Conservation (phyloP, 2,113 vertebrate genomes). For the Cacatua alba region DNA sequence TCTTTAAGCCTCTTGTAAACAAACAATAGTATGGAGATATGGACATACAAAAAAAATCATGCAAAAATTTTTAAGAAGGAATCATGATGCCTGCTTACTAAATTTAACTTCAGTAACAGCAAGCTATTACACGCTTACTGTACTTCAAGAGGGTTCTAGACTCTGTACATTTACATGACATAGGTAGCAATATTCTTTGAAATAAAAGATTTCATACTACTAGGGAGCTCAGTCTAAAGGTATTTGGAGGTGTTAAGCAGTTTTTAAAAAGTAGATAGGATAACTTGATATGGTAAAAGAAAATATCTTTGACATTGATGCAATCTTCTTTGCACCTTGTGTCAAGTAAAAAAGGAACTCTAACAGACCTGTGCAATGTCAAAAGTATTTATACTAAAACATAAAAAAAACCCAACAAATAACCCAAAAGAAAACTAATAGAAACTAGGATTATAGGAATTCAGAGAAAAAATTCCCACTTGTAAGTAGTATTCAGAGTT, state of each 20-base stretch:
- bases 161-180: not conserved
- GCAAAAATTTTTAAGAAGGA: not conserved
- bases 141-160: not conserved
- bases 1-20: not conserved
- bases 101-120: not conserved
- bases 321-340: not conserved
- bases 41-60: not conserved
- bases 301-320: not conserved
- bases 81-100: not conserved
- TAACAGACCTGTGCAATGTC: not conserved
- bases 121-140: not conserved
- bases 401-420: rapidly evolving
- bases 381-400: not conserved
- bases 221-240: not conserved
- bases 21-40: not conserved
- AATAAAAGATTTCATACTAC: not conserved
- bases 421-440: not conserved
- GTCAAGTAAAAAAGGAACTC: not conserved
- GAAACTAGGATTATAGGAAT: not conserved
- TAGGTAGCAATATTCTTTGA: not conserved
- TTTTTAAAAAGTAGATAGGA: not conserved
- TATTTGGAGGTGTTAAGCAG: not conserved
- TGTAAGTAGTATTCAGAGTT: not conserved
- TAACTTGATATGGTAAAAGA: not conserved
- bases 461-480: not conserved